Evolutionary conservation across 2,113 vertebrate species (phyloP).

Genomic region (Phyllostomus discolor): DNA sequence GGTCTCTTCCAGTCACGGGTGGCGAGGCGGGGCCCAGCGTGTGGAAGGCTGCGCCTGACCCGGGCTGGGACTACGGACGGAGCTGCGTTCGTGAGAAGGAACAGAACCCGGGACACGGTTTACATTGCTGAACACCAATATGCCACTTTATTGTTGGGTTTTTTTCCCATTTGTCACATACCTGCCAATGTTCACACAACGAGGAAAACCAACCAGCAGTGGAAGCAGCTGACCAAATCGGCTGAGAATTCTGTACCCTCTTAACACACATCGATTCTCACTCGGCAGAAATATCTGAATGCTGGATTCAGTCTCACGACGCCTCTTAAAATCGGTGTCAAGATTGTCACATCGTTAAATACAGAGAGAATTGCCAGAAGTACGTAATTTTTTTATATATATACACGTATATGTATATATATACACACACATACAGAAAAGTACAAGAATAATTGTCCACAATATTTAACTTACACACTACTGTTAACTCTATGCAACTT

Average conservation of each 20-base stretch:
- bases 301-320: slow-evolving; percentile 70
- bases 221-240: slow-evolving; percentile 73
- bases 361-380: slow-evolving; percentile 82
- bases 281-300: slow-evolving; percentile 62
- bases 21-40: fast-evolving
- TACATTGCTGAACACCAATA: slow-evolving; percentile 76
- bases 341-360: slow-evolving; percentile 87
- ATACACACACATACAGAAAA: slow-evolving; percentile 83
- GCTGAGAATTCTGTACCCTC: slow-evolving; percentile 76
- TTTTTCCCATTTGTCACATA: slow-evolving; percentile 77
- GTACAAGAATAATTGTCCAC: slow-evolving; percentile 87
- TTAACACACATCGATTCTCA: slow-evolving; percentile 57
- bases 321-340: slow-evolving; percentile 77
- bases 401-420: background rate
- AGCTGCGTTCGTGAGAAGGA: background rate
- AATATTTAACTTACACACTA: slow-evolving; percentile 95
- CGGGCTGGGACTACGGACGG: fast-evolving
- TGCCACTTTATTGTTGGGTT: slow-evolving; percentile 81
- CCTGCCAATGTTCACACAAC: slow-evolving; percentile 77
- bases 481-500: slow-evolving; percentile 93
- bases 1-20: no score
- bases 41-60: background rate
- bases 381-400: slow-evolving; percentile 82
- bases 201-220: slow-evolving; percentile 76
- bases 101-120: background rate